Base-by-base conservation (phyloP, 1,140 invertebrate species). In the Drosophila pseudoananassae region DNA sequence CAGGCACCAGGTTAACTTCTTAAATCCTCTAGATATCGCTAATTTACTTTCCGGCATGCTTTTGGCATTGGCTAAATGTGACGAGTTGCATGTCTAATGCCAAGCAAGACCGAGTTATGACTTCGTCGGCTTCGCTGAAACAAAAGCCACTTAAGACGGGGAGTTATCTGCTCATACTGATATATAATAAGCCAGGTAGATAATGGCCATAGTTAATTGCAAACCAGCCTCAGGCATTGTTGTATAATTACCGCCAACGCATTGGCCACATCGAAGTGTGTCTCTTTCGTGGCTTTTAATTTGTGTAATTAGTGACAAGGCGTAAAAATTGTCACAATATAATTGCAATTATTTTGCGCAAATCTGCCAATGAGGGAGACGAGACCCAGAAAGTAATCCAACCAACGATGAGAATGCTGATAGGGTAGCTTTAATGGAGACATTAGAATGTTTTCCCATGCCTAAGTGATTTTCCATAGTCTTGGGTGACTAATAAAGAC, bases 271-370 rank as follows among this genome's bases (percentile, higher is more conserved):
- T 50, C 23, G 49, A 51, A 27, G 14, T 60, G 69, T 55, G 50
- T 66, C 25, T 54, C 45, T 36, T 53, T 56, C 33, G 12, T 31
- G 58, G 43, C 47, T 58, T 20, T 45, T 71, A 85, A 81, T 85
- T 87, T 69, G 59, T 70, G 61, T 87, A 87, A 81, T 84, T 85
- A 70, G 78, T 81, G 73, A 87, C 73, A 54, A 70, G 55, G 73
- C 78, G 58, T 61, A 81, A 68, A 71, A 70, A 74, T 65, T 77
- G 73, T 83, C 72, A 70, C 74, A 29, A 56, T 20, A 17, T 17
- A 64, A 69, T 38, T 55, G 57, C 40, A 59, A 76, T 64, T 75
- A 83, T 63, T 66, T 64, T 66, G 63, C 46, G 59, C 58, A 66
- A 66, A 64, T 50, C n/a, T 14, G 29, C 36, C 55, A 45, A 61